Conservation (phyloP, 2,113 vertebrate species). For the Saguinus midas region DNA sequence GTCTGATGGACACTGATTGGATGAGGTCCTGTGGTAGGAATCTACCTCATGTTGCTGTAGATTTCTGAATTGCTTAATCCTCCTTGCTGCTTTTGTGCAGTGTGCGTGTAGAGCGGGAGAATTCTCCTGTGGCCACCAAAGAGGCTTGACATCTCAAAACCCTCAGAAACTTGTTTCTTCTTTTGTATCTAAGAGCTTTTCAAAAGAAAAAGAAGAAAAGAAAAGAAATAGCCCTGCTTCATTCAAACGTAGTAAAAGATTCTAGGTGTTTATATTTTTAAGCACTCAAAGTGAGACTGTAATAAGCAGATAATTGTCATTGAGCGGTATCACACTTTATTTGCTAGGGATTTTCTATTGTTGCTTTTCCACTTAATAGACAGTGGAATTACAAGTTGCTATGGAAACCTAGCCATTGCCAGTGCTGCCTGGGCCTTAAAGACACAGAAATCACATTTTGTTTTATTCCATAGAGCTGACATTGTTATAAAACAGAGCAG, state of each 20-base stretch:
- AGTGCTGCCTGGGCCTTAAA: slow-evolving; percentile 10
- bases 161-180: not conserved
- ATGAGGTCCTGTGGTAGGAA: not conserved
- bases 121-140: not conserved
- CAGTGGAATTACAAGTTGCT: slow-evolving; percentile 12
- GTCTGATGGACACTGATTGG: not conserved
- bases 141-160: not conserved
- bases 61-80: not conserved
- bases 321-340: slow-evolving; percentile 8
- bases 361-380: slow-evolving; percentile 43
- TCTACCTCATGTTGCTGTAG: not conserved
- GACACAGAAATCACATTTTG: slow-evolving; percentile 28
- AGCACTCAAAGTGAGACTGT: not conserved
- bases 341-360: slow-evolving; percentile 48
- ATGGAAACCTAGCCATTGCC: slow-evolving; percentile 18
- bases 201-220: not conserved
- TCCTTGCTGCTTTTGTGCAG: not conserved
- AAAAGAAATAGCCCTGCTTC: not conserved
- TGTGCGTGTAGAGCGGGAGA: not conserved
- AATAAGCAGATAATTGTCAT: slow-evolving; percentile 1
- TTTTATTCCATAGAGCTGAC: slow-evolving; percentile 7
- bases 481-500: not conserved
- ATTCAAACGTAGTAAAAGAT: not conserved
- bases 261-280: slow-evolving; percentile 1
- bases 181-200: slow-evolving; percentile 7